Base-by-base conservation (phyloP, 2,888 invertebrate genomes). In the Dasypogon diadema region DNA sequence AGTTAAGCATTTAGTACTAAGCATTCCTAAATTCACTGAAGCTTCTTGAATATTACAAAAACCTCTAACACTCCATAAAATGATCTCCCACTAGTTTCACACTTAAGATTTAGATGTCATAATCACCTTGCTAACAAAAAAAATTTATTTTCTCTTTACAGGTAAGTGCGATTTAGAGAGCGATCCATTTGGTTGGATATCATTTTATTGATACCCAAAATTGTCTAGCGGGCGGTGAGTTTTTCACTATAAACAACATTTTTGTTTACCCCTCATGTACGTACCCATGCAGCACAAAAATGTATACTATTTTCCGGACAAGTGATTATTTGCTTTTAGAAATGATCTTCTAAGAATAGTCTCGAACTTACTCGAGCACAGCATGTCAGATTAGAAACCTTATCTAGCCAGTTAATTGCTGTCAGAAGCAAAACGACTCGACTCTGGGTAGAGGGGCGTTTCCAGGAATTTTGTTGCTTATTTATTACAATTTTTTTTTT, bases 331-430 rank as follows among this genome's bases (percentile, higher is more conserved):
- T 30, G 30, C 14, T 60, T 60, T 37, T 16, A 60, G 60, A 60
- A 30, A 30, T 34, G 16, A 37, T 37, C 37, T 34, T 34, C 34
- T 60, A 60, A 18, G 26, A 37, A 21, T 60, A 34, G 2, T 10
- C 34, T 21, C 16, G 37, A 14, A 37, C 37, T 60, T 21, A 37
- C 3, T 60, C 16, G 10, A 21, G 10, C 26, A 30, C 34, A 60
- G 21, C 18, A 37, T 60, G 21, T 60, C 37, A 60, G 37, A 60
- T 60, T 60, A 60, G 26, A 58, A 58, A 58, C 26, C 30, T 58
- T 58, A 58, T 58, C 58, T 5, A 58, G 30, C 24, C 8, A 58
- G 6, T 26, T 58, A 34, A 22, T 58, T 30, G 30, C 30, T 58
- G n/a, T 56, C 30, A 12, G 14, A 58, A 10, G 26, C 34, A n/a